phyloP scores from a whole-genome alignment of 2,113 vertebrate genomes.

The Diphyllodes magnificus region DNA sequence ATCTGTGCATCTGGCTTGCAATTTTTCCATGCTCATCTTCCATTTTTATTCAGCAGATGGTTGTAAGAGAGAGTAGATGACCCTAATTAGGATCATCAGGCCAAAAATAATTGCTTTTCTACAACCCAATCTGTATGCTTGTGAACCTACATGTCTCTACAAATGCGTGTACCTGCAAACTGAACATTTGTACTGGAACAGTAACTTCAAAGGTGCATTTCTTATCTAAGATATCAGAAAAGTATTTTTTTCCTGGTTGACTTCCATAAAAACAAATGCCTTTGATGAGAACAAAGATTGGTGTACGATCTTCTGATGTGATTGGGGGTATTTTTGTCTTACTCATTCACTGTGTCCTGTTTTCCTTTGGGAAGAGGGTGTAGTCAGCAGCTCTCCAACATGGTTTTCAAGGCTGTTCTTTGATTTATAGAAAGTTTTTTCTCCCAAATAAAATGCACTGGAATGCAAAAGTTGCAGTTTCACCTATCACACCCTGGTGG shows the following conservation, averaged over 20 bases:
- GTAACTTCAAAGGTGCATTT: not conserved
- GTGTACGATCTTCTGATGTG: not conserved
- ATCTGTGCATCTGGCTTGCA: not conserved
- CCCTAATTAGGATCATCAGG: not conserved
- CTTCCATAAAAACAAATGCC: not conserved
- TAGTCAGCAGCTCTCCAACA: not conserved
- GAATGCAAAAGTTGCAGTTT: not conserved
- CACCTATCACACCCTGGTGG: accelerated
- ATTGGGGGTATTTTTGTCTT: not conserved
- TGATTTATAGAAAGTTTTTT: not conserved
- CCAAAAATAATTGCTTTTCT: not conserved
- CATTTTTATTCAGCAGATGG: not conserved
- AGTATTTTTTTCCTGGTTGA: not conserved
- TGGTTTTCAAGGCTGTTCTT: not conserved
- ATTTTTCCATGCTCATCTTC: not conserved
- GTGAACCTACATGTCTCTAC: not conserved
- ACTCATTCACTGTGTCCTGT: not conserved
- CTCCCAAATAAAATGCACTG: not conserved
- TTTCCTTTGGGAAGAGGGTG: not conserved
- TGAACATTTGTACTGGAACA: not conserved
- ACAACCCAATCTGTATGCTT: not conserved
- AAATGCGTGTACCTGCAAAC: not conserved
- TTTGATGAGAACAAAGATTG: not conserved
- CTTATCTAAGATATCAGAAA: not conserved
- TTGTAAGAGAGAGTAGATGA: not conserved